Percentiles rank a stretch among this genome's conserved stretches.
phyloP scores from a whole-genome alignment of 2,797 vertebrate species.

The Nasua narica region DNA sequence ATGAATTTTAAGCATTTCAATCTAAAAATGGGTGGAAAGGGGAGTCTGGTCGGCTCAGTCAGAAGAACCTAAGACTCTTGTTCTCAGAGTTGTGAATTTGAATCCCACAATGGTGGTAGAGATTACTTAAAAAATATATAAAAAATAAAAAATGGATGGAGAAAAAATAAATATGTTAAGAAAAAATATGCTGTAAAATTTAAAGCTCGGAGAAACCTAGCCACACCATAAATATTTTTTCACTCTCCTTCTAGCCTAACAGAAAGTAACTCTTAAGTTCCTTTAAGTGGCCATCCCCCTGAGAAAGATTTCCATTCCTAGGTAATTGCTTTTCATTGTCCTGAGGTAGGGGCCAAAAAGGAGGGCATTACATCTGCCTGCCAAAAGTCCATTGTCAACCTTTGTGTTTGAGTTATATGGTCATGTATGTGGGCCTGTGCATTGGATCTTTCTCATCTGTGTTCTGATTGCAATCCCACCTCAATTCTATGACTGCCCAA shows the following conservation, averaged over 20 bases:
- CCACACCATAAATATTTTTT: not conserved
- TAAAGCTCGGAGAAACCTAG: not conserved
- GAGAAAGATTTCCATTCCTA: not conserved
- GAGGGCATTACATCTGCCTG: not conserved
- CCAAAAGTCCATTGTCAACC: accelerated
- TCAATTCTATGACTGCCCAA: not conserved
- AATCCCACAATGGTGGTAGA: not conserved
- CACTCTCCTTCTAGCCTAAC: not conserved
- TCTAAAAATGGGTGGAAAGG: not conserved
- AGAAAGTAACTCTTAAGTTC: not conserved
- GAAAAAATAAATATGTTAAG: not conserved
- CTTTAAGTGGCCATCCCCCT: not conserved
- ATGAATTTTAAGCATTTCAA: not conserved
- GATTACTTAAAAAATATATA: not conserved
- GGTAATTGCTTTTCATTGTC: not conserved
- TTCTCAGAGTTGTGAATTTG: not conserved
- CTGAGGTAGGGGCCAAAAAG: not conserved
- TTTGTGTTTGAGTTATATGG: not conserved
- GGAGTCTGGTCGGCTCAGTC: not conserved
- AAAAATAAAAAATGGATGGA: not conserved
- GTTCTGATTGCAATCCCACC: not conserved
- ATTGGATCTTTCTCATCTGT: not conserved
- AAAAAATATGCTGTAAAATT: not conserved
- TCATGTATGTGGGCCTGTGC: not conserved
- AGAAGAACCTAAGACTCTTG: not conserved